Evolutionary conservation across 2,797 vertebrate species (phyloP).

Genomic region (Hyperoplus immaculatus): DNA sequence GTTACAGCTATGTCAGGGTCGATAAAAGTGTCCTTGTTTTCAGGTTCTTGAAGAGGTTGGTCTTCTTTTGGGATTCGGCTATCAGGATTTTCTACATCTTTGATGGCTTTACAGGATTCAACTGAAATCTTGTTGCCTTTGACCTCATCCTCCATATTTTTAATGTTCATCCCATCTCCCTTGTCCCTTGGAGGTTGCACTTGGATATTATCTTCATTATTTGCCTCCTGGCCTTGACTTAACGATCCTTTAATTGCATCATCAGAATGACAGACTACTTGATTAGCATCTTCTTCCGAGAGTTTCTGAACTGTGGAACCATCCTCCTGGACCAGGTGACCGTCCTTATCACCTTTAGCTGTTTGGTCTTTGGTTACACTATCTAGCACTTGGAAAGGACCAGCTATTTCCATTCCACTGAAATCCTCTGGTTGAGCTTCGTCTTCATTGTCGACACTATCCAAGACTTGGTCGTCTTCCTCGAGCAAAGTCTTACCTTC

Average conservation of each 20-base stretch:
- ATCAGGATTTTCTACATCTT: too few species aligned
- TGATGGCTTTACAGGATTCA: too few species aligned
- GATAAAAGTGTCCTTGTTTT: background rate
- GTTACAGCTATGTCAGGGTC: background rate
- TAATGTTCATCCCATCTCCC: background rate
- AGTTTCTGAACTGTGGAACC: background rate
- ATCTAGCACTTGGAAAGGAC: conserved; percentile 19
- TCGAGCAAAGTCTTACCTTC: background rate
- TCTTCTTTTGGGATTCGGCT: background rate
- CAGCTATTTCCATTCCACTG: background rate
- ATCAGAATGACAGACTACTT: background rate
- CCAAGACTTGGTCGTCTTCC: conserved; percentile 25
- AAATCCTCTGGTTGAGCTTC: background rate
- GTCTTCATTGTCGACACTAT: conserved; percentile 12
- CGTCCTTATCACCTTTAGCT: background rate
- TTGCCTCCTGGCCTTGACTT: background rate
- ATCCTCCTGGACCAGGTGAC: background rate
- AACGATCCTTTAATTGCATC: background rate
- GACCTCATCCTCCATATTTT: too few species aligned
- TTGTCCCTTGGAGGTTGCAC: conserved; percentile 4
- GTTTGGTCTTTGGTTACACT: conserved; percentile 14
- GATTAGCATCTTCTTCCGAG: background rate
- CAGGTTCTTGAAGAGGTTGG: background rate
- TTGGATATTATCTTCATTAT: background rate
- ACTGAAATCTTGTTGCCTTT: too few species aligned